Percentiles rank a stretch among this genome's conserved stretches.
Evolutionary conservation across 2,888 invertebrate genomes (phyloP).

Genomic region (Exephanes ischioxanthus): DNA sequence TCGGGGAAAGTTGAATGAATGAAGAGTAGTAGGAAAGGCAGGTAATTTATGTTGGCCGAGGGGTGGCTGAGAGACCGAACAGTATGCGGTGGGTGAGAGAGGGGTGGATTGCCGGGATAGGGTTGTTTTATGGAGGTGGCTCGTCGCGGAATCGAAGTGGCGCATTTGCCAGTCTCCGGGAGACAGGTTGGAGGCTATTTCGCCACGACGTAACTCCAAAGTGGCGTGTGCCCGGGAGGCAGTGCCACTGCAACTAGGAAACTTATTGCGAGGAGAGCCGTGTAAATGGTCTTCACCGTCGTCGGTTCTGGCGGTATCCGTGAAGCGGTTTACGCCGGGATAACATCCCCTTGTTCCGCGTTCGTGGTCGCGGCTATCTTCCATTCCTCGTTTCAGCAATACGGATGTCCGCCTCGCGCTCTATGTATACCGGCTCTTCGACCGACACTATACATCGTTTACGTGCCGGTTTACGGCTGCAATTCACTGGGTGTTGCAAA

Average conservation of each 20-base stretch:
- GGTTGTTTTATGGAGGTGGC: conserved; percentile 57
- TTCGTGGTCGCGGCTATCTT: conserved; percentile 54
- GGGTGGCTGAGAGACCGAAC: conserved; percentile 1
- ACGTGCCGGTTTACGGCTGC: conserved; percentile 45
- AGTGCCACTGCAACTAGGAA: conserved; percentile 39
- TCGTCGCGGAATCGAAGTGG: conserved; percentile 58
- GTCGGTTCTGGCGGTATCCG: conserved; percentile 42
- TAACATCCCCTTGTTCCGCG: conserved; percentile 51
- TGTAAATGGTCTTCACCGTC: conserved; percentile 55
- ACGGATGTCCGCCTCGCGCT: conserved; percentile 35
- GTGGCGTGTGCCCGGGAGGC: conserved; percentile 48
- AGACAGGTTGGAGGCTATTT: conserved; percentile 55
- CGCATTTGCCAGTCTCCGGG: conserved; percentile 57
- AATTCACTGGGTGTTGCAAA: conserved; percentile 47
- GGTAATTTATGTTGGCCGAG: conserved; percentile 30
- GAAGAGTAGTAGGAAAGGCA: conserved; percentile 9
- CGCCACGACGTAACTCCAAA: conserved; percentile 60
- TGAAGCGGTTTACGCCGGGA: conserved; percentile 52
- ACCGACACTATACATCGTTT: conserved; percentile 34
- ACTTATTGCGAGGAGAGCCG: conserved; percentile 50
- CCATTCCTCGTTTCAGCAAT: conserved; percentile 34
- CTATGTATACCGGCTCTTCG: background rate
- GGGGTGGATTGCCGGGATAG: conserved; percentile 16
- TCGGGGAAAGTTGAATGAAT: conserved; percentile 4
- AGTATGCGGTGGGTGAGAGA: background rate